Conservation (phyloP, 2,888 invertebrate species). For the Tachina grossa region DNA sequence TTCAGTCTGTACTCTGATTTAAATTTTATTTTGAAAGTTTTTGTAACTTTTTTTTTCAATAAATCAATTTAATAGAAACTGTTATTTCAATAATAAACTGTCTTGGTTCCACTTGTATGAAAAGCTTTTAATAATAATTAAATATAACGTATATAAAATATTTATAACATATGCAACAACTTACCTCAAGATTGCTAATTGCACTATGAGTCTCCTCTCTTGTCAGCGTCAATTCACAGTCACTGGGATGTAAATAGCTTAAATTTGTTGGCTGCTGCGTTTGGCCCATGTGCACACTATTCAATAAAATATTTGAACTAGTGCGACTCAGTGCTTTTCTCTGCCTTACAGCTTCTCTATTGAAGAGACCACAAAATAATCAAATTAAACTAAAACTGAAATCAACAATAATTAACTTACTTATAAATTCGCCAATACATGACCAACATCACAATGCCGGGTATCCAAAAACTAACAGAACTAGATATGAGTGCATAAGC, state of each 20-base stretch:
- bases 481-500: conserved; percentile 94
- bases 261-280: conserved; percentile 88
- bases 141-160: neutral
- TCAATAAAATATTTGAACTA: conserved; percentile 92
- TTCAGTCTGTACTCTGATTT: too few relatives aligned
- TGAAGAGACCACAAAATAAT: conserved; percentile 71
- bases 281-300: conserved; percentile 92
- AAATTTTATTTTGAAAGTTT: too few relatives aligned
- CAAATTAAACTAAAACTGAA: neutral
- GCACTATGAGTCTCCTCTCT: conserved; percentile 83
- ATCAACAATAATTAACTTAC: conserved; percentile 75
- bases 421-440: conserved; percentile 93
- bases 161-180: conserved; percentile 11
- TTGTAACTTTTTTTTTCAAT: too few relatives aligned
- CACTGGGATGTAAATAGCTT: conserved; percentile 86
- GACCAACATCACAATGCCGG: conserved; percentile 94
- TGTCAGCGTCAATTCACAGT: conserved; percentile 84
- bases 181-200: conserved; percentile 83
- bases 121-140: too few relatives aligned
- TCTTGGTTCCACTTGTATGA: too few relatives aligned
- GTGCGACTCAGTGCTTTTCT: conserved; percentile 92
- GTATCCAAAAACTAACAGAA: conserved; percentile 96
- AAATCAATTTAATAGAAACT: too few relatives aligned
- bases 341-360: conserved; percentile 90
- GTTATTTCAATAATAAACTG: too few relatives aligned